A percentile compares a stretch with the other conserved stretches of the same genome.
Conservation (phyloP, 2,113 vertebrate species). For the Periophthalmus modestus region DNA sequence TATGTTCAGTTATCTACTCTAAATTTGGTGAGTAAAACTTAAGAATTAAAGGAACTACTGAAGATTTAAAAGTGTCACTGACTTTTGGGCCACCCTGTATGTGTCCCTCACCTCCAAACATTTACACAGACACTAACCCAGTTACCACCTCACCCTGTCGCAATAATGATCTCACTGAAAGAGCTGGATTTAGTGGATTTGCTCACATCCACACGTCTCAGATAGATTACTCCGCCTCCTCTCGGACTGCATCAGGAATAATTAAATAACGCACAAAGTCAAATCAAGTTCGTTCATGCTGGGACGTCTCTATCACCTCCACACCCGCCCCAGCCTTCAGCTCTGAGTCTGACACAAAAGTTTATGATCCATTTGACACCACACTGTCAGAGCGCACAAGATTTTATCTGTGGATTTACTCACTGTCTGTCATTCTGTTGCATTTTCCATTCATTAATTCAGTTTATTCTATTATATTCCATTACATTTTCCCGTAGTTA, state of each 20-base stretch:
- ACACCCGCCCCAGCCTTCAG: background rate
- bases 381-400: conserved; percentile 17
- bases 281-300: conserved; percentile 3
- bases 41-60: too few relatives aligned
- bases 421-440: background rate
- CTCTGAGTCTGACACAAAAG: background rate
- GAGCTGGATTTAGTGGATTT: background rate
- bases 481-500: too few relatives aligned
- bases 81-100: too few relatives aligned
- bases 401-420: background rate
- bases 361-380: background rate
- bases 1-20: too few relatives aligned
- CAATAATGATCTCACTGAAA: background rate
- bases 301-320: background rate
- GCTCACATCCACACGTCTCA: background rate
- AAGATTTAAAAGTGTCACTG: too few relatives aligned
- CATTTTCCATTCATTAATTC: too few relatives aligned
- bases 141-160: background rate
- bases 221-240: background rate
- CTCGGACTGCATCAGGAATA: background rate
- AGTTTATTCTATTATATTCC: too few relatives aligned
- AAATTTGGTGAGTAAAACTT: too few relatives aligned
- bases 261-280: background rate
- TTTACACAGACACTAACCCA: background rate
- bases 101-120: background rate